Conservation (phyloP, 2,113 vertebrate species). For the Lycaon pictus region DNA sequence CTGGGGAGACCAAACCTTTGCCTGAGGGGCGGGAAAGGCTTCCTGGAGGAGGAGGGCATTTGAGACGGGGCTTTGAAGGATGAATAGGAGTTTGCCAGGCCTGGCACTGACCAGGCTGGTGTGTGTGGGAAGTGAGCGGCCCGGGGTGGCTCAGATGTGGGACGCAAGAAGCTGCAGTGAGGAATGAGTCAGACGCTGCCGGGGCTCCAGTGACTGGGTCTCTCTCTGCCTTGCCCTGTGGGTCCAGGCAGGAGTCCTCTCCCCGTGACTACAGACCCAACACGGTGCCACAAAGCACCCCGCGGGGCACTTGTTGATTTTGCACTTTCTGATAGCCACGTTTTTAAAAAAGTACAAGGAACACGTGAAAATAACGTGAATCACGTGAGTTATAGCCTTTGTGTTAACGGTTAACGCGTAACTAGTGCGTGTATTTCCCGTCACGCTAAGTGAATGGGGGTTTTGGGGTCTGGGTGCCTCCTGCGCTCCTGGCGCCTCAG, state of each 20-base stretch:
- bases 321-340: neutral
- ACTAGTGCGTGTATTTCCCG: no score
- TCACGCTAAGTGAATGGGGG: no score
- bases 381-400: neutral
- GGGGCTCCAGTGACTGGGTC: neutral
- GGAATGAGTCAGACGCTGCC: neutral
- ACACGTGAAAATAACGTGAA: neutral
- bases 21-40: neutral
- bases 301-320: neutral
- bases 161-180: neutral
- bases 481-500: no score
- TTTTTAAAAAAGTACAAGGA: neutral
- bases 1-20: neutral
- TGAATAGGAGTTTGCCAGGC: neutral
- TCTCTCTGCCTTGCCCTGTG: neutral
- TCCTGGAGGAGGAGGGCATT: neutral
- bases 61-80: neutral
- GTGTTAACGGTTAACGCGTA: no score
- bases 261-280: neutral
- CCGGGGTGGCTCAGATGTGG: no score
- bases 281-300: neutral
- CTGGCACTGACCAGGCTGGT: neutral
- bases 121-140: neutral
- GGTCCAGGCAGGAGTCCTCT: neutral
- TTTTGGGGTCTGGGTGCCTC: no score